Evolutionary conservation across 2,888 invertebrate species (phyloP).

Genomic region (Cinara cedri): DNA sequence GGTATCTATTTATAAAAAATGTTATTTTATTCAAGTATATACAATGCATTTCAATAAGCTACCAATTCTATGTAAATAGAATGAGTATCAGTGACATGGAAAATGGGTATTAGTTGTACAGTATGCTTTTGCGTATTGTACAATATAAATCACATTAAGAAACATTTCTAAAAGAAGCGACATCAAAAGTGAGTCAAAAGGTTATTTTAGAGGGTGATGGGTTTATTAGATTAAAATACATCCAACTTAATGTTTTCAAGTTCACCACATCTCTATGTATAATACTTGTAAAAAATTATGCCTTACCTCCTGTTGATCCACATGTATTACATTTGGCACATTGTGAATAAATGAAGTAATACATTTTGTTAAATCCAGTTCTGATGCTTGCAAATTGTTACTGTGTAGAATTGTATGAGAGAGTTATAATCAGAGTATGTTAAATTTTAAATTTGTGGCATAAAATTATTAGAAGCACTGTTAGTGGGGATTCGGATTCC

Average conservation of each 20-base stretch:
- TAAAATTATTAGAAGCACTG: not conserved
- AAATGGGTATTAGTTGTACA: no score
- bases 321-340: not conserved
- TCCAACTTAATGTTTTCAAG: no score
- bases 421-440: not conserved
- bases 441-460: not conserved
- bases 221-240: no score
- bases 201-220: no score
- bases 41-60: no score
- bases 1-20: not conserved
- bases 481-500: not conserved
- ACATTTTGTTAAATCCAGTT: conserved; percentile 5
- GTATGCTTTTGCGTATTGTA: no score
- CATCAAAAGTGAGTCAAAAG: no score
- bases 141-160: no score
- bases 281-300: not conserved
- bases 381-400: conserved; percentile 10
- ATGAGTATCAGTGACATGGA: no score
- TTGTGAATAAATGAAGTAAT: conserved; percentile 5
- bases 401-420: not conserved
- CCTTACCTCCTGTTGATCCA: conserved; percentile 14
- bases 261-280: not conserved
- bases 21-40: no score
- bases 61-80: not conserved
- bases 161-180: no score